Evolutionary conservation across 2,888 invertebrate genomes (phyloP).

Genomic region (Caenorhabditis japonica): DNA sequence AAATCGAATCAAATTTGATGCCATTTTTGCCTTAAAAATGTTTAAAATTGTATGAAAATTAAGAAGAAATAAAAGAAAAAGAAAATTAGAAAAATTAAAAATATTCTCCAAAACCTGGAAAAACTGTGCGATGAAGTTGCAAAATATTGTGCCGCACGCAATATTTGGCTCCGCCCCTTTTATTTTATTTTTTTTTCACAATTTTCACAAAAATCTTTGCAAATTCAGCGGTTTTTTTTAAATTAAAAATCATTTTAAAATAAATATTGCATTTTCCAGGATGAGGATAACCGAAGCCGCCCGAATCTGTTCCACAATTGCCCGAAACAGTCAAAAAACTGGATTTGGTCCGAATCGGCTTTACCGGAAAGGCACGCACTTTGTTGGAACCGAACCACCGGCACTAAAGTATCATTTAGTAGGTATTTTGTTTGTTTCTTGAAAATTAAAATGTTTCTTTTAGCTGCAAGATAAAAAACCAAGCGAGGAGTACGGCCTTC

Average conservation of each 20-base stretch:
- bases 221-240: too few relatives aligned
- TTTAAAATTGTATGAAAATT: neutral
- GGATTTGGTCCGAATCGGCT: slow-evolving; percentile 74
- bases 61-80: too few relatives aligned
- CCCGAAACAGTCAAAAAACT: slow-evolving; percentile 64
- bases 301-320: slow-evolving; percentile 17
- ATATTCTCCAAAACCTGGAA: neutral
- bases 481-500: slow-evolving; percentile 72
- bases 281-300: slow-evolving; percentile 29
- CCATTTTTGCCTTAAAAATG: slow-evolving; percentile 33
- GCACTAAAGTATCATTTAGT: slow-evolving; percentile 74
- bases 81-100: neutral
- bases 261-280: slow-evolving; percentile 11
- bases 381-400: slow-evolving; percentile 76
- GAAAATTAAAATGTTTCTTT: slow-evolving; percentile 20
- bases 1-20: slow-evolving; percentile 64
- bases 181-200: neutral
- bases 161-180: neutral
- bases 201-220: too few relatives aligned
- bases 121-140: neutral
- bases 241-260: too few relatives aligned
- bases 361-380: slow-evolving; percentile 71
- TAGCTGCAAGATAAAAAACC: slow-evolving; percentile 76
- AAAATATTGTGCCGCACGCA: neutral
- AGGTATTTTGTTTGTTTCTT: slow-evolving; percentile 14